Evolutionary conservation across 2,113 vertebrate species (phyloP), one percentile per base, ranked within the genome.

Genomic region (Chaetodon auriga): DNA sequence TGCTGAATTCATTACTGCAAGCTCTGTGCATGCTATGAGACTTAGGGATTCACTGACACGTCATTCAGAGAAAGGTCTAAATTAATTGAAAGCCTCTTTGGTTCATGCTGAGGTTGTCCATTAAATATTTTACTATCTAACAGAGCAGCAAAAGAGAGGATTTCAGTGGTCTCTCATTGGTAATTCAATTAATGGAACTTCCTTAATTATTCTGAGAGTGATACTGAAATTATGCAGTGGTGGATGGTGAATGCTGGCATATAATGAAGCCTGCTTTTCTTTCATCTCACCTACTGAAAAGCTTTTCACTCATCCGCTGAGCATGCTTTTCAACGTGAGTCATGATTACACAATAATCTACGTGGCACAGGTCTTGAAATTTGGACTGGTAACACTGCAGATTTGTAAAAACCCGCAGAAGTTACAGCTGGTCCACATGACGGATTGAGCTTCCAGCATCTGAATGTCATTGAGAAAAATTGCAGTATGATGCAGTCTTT

Each of bases 11-110:
- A 57, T 81, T 55, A 69, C 12, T 38, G 4, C 0, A 45, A 38
- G 38, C 3, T 2, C 9, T 21, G n/a, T 36, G 36, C 21, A 62
- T 63, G 48, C 55, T 43, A 8, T 9, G 46, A 80, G 15, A 69
- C 63, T 51, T 1, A 30, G 63, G 58, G 63, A 71, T 58, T 87
- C 36, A 71, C 36, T 38, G 68, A 14, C 46, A 46, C 2, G 4
- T 18, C 2, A 61, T 54, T 87, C 46, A 62, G 61, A 71, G 35
- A 30, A 61, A 53, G n/a, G 58, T 82, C 21, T 88, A 14, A 70
- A 86, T 68, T 49, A 79, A 68, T 41, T 69, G 41, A 68, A 18
- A 48, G 60, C 18, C 25, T 77, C 53, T 82, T 75, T 13, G 6
- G 49, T 73, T 75, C 38, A 55, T 25, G 5, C 7, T 49, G 18